Percentiles rank a stretch among this genome's conserved stretches.
phyloP scores from a whole-genome alignment of 1,140 invertebrate species.

The Drosophila funebris region DNA sequence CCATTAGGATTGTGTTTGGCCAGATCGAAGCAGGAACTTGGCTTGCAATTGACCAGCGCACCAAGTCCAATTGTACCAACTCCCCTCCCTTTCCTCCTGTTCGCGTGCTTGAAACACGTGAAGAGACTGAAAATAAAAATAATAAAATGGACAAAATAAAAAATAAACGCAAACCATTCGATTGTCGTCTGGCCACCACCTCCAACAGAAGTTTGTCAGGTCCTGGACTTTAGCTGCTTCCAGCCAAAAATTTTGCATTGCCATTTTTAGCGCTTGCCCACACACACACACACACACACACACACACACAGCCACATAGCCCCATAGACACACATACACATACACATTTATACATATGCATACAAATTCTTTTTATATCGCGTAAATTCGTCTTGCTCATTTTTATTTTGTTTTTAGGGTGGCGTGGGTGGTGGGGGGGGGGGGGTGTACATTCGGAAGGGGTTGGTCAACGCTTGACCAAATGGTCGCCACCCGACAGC shows the following conservation, averaged over 20 bases:
- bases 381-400: slow-evolving; percentile 75
- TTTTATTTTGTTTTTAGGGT: slow-evolving; percentile 51
- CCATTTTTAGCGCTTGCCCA: slow-evolving; percentile 72
- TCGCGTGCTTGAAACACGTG: slow-evolving; percentile 13
- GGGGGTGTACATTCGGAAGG: background rate
- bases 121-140: slow-evolving; percentile 3
- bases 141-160: slow-evolving; percentile 22
- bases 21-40: slow-evolving; percentile 54
- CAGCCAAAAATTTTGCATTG: slow-evolving; percentile 65
- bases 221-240: slow-evolving; percentile 35
- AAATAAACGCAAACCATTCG: slow-evolving; percentile 51
- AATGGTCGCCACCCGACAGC: slow-evolving; percentile 77
- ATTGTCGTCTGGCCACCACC: slow-evolving; percentile 66
- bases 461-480: slow-evolving; percentile 67
- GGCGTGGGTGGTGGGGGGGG: background rate
- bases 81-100: background rate
- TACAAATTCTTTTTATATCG: slow-evolving; percentile 66
- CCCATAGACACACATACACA: background rate
- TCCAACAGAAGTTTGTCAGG: background rate
- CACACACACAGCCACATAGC: background rate
- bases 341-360: background rate
- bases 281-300: slow-evolving; percentile 11
- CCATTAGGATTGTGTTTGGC: slow-evolving; percentile 18
- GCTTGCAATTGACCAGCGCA: slow-evolving; percentile 78
- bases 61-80: slow-evolving; percentile 59